A percentile compares a stretch with the other conserved stretches of the same genome.
Conservation (phyloP, 1,140 invertebrate species). For the Drosophila saltans region DNA sequence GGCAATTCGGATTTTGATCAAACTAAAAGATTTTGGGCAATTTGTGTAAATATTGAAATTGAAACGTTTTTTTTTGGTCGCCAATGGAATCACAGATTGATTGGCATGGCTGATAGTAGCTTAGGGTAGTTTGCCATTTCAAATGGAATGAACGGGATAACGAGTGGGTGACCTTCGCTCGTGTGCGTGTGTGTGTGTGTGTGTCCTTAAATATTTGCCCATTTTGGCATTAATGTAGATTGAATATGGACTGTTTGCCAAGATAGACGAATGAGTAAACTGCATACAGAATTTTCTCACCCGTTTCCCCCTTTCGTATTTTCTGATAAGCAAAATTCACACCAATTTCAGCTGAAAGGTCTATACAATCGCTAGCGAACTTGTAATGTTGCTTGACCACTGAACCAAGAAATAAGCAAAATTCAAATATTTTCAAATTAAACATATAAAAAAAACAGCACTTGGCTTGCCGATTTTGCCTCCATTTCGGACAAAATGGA, state of each 20-base stretch:
- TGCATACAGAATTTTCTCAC: conserved; percentile 59
- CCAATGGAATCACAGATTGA: conserved; percentile 57
- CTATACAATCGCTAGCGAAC: background rate
- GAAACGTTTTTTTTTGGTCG: conserved; percentile 57
- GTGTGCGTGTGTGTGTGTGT: conserved; percentile 1
- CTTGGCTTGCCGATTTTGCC: conserved; percentile 53
- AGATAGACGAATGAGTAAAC: conserved; percentile 33
- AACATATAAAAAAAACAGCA: conserved; percentile 61
- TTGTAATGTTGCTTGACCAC: conserved; percentile 42
- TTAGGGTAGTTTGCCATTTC: conserved; percentile 43
- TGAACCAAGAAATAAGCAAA: conserved; percentile 80
- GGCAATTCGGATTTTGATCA: conserved; percentile 64
- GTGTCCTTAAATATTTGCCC: conserved; percentile 38
- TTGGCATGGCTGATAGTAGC: conserved; percentile 73
- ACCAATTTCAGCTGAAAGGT: conserved; percentile 32
- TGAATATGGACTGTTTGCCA: conserved; percentile 50
- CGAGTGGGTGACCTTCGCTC: conserved; percentile 11
- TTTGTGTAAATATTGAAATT: conserved; percentile 82
- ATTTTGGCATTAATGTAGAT: conserved; percentile 37
- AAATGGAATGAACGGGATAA: background rate
- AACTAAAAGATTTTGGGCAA: conserved; percentile 66
- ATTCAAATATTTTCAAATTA: conserved; percentile 82
- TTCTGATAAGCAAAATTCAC: conserved; percentile 47
- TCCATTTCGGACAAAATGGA: conserved; percentile 17
- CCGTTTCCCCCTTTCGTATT: conserved; percentile 13